phyloP scores from a whole-genome alignment of 2,888 invertebrate genomes.

The Zhuqinia jingwanae region DNA sequence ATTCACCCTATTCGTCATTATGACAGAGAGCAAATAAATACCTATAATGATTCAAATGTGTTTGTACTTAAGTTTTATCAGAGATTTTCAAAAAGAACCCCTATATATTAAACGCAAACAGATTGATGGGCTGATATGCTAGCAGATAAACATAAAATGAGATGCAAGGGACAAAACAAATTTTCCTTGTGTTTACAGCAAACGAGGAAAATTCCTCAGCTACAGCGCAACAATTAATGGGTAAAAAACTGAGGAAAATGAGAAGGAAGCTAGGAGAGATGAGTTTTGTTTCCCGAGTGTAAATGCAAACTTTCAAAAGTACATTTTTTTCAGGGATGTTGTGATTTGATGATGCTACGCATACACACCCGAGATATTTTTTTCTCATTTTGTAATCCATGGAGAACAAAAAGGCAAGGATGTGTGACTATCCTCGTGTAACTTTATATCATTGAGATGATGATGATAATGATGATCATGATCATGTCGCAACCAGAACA shows the following conservation, averaged over 20 bases:
- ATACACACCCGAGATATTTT: background rate
- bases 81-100: background rate
- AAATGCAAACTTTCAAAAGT: no score
- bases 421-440: no score
- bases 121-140: constrained; percentile 16
- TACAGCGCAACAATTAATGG: background rate
- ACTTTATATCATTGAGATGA: no score
- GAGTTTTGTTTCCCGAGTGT: no score
- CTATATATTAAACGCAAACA: background rate
- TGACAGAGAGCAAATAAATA: background rate
- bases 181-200: background rate
- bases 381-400: background rate
- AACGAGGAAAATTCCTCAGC: background rate
- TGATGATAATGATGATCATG: no score
- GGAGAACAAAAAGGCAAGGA: background rate
- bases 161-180: background rate
- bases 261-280: background rate
- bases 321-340: background rate
- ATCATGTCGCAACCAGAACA: background rate
- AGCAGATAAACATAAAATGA: background rate
- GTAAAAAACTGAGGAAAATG: background rate
- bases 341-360: background rate
- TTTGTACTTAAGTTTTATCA: constrained; percentile 29
- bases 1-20: constrained; percentile 14
- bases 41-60: constrained; percentile 3